Base-by-base conservation (phyloP, 2,888 invertebrate species). In the Caenorhabditis afra region DNA sequence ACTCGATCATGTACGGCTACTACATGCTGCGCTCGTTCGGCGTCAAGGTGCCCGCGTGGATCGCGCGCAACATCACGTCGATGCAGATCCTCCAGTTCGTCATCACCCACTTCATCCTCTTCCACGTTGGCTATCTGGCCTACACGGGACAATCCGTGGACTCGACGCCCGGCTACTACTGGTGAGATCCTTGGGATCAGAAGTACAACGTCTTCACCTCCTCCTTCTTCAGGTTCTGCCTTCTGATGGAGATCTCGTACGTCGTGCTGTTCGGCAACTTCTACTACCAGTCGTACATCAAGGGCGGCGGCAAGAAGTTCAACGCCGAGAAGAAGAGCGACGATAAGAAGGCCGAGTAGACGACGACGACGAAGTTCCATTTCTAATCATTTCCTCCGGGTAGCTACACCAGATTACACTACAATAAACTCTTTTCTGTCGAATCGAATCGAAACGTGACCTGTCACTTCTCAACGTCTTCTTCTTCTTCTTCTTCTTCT, bases 21-120 rank as follows among this genome's bases (percentile, higher is more conserved):
- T 89, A 89, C 74, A 87, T 89, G 84, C 79, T 89, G 39, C 84
- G 89, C 10, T 89, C 89, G n/a, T 82, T 87, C 80, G 87, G 87
- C 59, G 84, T 89, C 62, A 80, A 80, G 37, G 86, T 89, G 14
- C 89, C 89, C 18, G 89, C 88, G 45, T 74, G 82, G 71, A 82
- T 89, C 18, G 86, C 89, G 16, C 85, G 83, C 58, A 83, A 77
- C 49, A 86, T 89, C 81, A 89, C 89, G 12, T 76, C 85, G 5
- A 77, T 84, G 35, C 89, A 89, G 82, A 86, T 89, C 45, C 75
- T 87, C 20, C 88, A 88, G 76, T 88, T 88, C 68, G 52, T 87
- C 45, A 85, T 88, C 76, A 88, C 88, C 29, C 82, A 81, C 47
- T 78, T 86, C 62, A 86, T 88, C 23, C 82, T 88, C n/a, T 85